Evolutionary conservation across 2,797 vertebrate species (phyloP), one percentile per base, ranked within the genome.

Genomic region (Cryptoprocta ferox): DNA sequence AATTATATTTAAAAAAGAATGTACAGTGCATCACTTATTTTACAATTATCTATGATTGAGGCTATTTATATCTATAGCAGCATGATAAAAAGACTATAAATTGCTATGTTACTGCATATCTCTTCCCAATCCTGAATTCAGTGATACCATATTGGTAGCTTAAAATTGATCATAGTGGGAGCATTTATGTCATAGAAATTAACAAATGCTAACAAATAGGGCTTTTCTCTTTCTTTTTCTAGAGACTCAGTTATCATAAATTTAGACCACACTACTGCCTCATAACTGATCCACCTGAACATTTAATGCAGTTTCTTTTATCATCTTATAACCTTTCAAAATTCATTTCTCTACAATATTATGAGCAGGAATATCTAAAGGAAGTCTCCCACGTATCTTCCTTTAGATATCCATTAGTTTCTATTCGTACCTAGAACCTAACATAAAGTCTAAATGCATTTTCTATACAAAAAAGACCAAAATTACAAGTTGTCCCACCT

Each of bases 1-100:
- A 91, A 88, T 53, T 87, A 56, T 79, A 32, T 53, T 45, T 30
- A 87, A 95, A 92, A 39, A 28, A 16, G 76, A 91, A 85, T 73
- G 39, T 48, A 65, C 3, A 89, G 9, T 1, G 75, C 35, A 79
- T 65, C 5, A 24, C 18, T 70, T 73, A 59, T 86, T 75, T 35
- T 91, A 24, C 32, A 79, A 12, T 63, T 84, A 65, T 56, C 12
- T 79, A 35, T 93, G 14, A 89, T 83, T 88, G 26, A 71, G 0
- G 0, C 73, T 50, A 56, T 21, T 94, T 94, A 50, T 26, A 65
- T 0, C 16, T 73, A 11, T 21, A 79, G 32, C n/a, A 92, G 1
- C 7, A 56, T 66, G 28, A 15, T n/a, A 61, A 24, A 91, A 96
- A 75, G 50, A 65, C 30, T 84, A n/a, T 24, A 81, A 24, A 37